Evolutionary conservation across 1,140 invertebrate species (phyloP).

Genomic region (Nomia melanderi): DNA sequence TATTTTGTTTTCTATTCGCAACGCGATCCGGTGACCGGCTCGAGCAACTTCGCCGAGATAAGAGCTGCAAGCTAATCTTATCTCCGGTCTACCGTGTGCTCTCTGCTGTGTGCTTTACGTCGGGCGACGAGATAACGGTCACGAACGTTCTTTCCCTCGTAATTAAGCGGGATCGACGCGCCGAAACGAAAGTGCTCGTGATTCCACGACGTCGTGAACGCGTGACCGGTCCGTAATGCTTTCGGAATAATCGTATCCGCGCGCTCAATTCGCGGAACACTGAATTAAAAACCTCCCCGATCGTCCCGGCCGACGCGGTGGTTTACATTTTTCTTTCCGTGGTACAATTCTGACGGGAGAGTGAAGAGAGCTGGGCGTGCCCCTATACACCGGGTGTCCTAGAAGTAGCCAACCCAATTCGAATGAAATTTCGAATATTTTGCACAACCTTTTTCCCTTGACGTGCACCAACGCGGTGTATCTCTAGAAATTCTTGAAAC

Average conservation of each 20-base stretch:
- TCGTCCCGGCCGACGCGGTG: no score
- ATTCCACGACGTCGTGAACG: background rate
- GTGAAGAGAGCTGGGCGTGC: no score
- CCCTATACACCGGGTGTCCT: no score
- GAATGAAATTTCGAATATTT: no score
- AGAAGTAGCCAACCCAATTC: no score
- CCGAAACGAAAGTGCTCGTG: constrained; percentile 28
- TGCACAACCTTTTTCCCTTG: no score
- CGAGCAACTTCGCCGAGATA: background rate
- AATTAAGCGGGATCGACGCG: constrained; percentile 9
- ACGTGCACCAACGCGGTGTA: no score
- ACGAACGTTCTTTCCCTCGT: background rate
- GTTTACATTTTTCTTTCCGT: no score
- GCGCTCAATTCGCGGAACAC: background rate
- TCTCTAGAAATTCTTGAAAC: no score
- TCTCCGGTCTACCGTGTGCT: constrained; percentile 8
- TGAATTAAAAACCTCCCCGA: background rate
- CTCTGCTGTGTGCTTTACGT: background rate
- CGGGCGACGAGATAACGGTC: constrained; percentile 7
- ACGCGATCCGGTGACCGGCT: background rate
- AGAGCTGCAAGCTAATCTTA: constrained; percentile 26
- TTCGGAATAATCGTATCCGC: background rate
- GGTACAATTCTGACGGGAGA: no score
- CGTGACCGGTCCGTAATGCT: background rate
- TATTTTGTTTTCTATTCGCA: no score